A percentile compares a stretch with the other conserved stretches of the same genome.
Conservation (phyloP, 2,888 invertebrate genomes). For the Mycogona germanica region DNA sequence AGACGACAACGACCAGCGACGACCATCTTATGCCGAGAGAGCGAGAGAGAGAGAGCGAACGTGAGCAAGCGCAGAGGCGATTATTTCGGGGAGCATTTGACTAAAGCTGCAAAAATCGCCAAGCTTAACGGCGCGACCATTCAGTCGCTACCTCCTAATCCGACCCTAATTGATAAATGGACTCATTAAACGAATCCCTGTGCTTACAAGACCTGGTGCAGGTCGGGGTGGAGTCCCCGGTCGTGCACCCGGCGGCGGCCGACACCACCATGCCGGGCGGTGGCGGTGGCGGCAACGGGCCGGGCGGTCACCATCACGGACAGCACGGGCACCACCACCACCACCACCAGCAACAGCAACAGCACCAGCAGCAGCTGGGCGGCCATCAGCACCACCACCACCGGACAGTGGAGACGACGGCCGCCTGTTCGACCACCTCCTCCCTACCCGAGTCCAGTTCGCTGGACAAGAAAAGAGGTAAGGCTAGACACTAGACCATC, state of each 20-base stretch:
- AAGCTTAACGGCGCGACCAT: conserved; percentile 15
- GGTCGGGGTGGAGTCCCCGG: conserved; percentile 25
- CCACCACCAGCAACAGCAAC: conserved; percentile 15
- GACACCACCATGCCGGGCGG: conserved; percentile 20
- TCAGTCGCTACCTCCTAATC: conserved; percentile 18
- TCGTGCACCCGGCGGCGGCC: conserved; percentile 20
- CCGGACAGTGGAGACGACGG: conserved; percentile 5
- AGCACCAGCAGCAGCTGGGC: conserved; percentile 10
- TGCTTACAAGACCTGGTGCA: conserved; percentile 29
- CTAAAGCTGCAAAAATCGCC: conserved; percentile 17
- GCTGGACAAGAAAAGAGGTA: conserved; percentile 17
- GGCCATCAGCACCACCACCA: conserved; percentile 17
- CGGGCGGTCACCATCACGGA: conserved; percentile 7
- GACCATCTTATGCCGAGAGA: no score
- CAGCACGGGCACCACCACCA: conserved; percentile 15
- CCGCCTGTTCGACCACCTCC: conserved; percentile 18
- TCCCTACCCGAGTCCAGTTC: conserved; percentile 14
- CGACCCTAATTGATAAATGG: conserved; percentile 22
- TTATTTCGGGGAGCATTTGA: conserved; percentile 13
- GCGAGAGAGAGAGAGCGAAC: neutral
- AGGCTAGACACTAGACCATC: no score
- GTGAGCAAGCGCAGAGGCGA: conserved; percentile 7
- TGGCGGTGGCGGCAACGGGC: conserved; percentile 15
- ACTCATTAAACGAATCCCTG: conserved; percentile 24
- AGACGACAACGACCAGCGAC: no score